Base-by-base conservation (phyloP, 2,797 vertebrate genomes). In the Karalla daura region DNA sequence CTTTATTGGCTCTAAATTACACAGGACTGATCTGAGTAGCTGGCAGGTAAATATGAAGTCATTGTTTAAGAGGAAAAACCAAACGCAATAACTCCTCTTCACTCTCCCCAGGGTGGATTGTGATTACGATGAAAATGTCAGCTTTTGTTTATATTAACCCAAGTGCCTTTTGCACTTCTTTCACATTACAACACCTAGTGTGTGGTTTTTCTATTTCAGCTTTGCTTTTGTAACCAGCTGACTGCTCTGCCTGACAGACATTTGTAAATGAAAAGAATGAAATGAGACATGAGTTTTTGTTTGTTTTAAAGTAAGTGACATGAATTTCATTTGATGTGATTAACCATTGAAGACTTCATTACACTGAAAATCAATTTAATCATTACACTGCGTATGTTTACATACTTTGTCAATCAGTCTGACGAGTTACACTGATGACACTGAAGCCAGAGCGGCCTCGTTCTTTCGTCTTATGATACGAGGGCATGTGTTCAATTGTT, bases 1-100 rank as follows among this genome's bases (percentile, higher is more conserved):
- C 56, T 82, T 87, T 86, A 87, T 81, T 84, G 63, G 67, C 54
- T 65, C 70, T 58, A 49, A 83, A 90, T 87, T 51, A 86, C 86
- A 88, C 68, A 88, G 69, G 75, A 69, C 84, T 36, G 59, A 63
- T 75, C 54, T 45, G 33, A 50, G 63, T 63, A 51, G 75, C 72
- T 81, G 30, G 43, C 17, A 54, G 81, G 49, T 75, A 71, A 78
- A 86, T 53, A 56, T 44, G 43, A 76, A 70, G 43, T 36, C 24
- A 63, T 58, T 78, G 68, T 70, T 69, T 56, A 62, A 17, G 20
- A 45, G 51, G 76, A 76, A 66, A 46, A 81, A 59, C 28, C 35
- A 74, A 80, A 70, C 46, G 24, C 49, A 66, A 70, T 41, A 63
- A 58, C 63, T 65, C 1, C 23, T 76, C 25, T 78, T 55, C 25